phyloP scores from a whole-genome alignment of 1,140 invertebrate genomes.

The Sycophila sp. region DNA sequence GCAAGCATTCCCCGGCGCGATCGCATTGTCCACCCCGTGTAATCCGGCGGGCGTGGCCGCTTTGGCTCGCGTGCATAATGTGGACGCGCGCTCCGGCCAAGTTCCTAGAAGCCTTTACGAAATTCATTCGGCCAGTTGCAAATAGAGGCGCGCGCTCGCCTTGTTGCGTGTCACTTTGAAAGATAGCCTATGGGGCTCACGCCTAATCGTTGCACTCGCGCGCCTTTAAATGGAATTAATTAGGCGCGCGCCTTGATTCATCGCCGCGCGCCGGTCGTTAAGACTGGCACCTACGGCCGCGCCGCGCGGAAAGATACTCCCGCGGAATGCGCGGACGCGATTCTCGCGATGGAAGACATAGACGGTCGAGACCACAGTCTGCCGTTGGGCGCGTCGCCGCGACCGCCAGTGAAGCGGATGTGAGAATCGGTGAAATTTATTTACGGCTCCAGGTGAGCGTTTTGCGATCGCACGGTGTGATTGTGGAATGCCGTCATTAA shows the following conservation, averaged over 20 bases:
- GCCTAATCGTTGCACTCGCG: not conserved
- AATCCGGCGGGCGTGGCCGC: not conserved
- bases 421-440: too few relatives aligned
- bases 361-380: too few relatives aligned
- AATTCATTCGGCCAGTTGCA: conserved; percentile 7
- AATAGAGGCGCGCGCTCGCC: conserved; percentile 4
- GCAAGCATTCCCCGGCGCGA: too few relatives aligned
- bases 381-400: too few relatives aligned
- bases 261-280: not conserved
- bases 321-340: too few relatives aligned
- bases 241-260: not conserved
- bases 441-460: too few relatives aligned
- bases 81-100: not conserved
- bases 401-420: too few relatives aligned
- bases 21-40: not conserved
- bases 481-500: too few relatives aligned
- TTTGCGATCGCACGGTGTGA: too few relatives aligned
- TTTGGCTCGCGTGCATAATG: not conserved
- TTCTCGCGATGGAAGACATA: not conserved
- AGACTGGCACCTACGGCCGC: too few relatives aligned
- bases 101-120: conserved; percentile 21
- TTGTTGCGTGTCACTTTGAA: conserved; percentile 3
- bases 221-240: conserved; percentile 28
- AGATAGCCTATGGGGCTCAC: conserved; percentile 6
- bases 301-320: too few relatives aligned